A percentile compares a stretch with the other conserved stretches of the same genome.
Evolutionary conservation across 2,797 vertebrate genomes (phyloP).

Genomic region (Mus minutoides): DNA sequence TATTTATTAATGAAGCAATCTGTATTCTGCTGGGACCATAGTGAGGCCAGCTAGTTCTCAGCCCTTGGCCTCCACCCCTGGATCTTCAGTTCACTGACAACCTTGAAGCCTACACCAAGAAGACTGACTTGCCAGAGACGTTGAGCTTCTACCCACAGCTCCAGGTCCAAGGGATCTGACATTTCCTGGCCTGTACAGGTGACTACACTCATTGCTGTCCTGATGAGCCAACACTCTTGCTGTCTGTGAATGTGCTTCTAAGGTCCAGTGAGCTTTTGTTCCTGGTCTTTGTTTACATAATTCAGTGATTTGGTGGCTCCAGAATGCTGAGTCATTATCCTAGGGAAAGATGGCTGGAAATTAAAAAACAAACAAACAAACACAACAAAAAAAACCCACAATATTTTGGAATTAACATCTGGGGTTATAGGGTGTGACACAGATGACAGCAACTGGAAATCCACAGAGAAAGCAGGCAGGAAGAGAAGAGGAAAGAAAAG

Average conservation of each 20-base stretch:
- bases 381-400: too few relatives aligned
- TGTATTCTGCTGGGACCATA: not conserved
- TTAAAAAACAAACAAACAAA: slow-evolving; percentile 30
- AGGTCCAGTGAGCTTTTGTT: not conserved
- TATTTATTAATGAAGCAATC: slow-evolving; percentile 26
- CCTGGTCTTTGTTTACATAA: slow-evolving; percentile 33
- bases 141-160: not conserved
- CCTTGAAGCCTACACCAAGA: not conserved
- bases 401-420: not conserved
- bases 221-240: not conserved
- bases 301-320: not conserved
- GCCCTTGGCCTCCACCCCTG: not conserved
- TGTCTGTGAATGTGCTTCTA: not conserved
- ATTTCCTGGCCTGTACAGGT: not conserved
- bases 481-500: too few relatives aligned
- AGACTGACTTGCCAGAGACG: not conserved
- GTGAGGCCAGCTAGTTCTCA: not conserved
- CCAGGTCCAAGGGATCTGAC: not conserved
- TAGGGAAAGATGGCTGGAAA: slow-evolving; percentile 38
- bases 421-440: not conserved
- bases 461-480: not conserved
- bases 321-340: slow-evolving; percentile 8
- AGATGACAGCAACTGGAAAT: slow-evolving; percentile 38
- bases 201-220: not conserved
- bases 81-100: not conserved